Conservation (phyloP, 2,113 vertebrate genomes). For the Rhineura floridana region DNA sequence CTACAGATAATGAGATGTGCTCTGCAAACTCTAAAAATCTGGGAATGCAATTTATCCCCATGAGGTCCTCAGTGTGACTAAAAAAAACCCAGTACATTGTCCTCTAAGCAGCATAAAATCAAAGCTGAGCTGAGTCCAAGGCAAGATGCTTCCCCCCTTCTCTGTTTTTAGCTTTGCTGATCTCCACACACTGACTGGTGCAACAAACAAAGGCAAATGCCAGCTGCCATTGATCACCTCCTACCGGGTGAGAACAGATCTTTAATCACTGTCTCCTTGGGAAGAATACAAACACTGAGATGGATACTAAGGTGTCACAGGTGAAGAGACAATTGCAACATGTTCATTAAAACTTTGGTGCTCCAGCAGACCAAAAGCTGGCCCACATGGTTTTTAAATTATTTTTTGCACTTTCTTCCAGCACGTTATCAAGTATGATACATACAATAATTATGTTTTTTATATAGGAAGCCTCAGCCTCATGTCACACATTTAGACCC, state of each 20-base stretch:
- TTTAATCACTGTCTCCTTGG: constrained; percentile 75
- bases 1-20: not conserved
- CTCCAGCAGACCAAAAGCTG: not conserved
- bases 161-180: constrained; percentile 45
- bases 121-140: constrained; percentile 55
- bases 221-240: constrained; percentile 72
- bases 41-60: constrained; percentile 45
- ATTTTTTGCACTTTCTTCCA: not conserved
- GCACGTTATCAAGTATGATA: no score
- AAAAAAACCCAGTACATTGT: constrained; percentile 45
- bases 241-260: constrained; percentile 57
- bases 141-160: constrained; percentile 57
- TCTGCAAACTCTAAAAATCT: not conserved
- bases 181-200: constrained; percentile 51
- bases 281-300: constrained; percentile 74
- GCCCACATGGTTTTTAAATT: no score
- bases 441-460: no score
- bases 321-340: constrained; percentile 63
- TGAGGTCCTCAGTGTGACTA: constrained; percentile 53
- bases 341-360: constrained; percentile 57
- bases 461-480: not conserved
- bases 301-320: constrained; percentile 67
- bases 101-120: constrained; percentile 57
- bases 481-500: not conserved
- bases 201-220: constrained; percentile 72